Base-by-base conservation (phyloP, 2,113 vertebrate genomes). In the Cryptomyrus ogoouensis region DNA sequence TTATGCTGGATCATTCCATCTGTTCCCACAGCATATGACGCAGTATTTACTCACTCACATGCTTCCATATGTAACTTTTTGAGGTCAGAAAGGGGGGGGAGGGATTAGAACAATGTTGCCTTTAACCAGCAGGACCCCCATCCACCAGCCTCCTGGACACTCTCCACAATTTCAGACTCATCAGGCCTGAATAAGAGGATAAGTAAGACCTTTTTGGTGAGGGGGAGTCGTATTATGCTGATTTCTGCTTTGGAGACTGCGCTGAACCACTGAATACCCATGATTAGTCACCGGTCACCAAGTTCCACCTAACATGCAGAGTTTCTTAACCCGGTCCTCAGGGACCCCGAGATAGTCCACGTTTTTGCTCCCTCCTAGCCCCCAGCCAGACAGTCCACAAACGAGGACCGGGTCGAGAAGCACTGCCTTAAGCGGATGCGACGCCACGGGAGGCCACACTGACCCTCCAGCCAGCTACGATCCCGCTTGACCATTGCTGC, bases 1-100 rank as follows among this genome's bases (percentile, higher is more conserved):
- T 90, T 90, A 50, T 31, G 84, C 39, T 53, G 58, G 70, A 88
- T 42, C 5, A 46, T 88, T 89, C 66, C 87, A 58, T 92, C 88
- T 85, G 83, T 85, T 90, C 86, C 90, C 50, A 90, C 21, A 83
- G 87, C 84, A 52, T n/a, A 84, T 89, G 66, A 89, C 74, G 83
- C 91, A 85, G 66, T 89, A 53, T 88, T 90, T 88, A 88, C 89
- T 90, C 87, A 88, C 31, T 88, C 66, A 90, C 24, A 70, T 10
- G 70, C 88, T 88, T 77, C 42, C 27, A 87, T 89, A 58, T 56
- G 12, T 47, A 19, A 62, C 21, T 49, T 91, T 89, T 49, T 83
- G 70, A 83, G 44, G 56, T 91, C 83, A 50, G 89, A n/a, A 17
- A 44, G 39, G 31, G 53, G 21, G 13, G 77, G 24, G 27, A 35